Percentiles rank a stretch among this genome's conserved stretches.
These are phyloP conservation scores for Stegodyphus dumicola DNA, from an alignment of 1,140 invertebrate species.

Conservation along the genomic window DNA sequence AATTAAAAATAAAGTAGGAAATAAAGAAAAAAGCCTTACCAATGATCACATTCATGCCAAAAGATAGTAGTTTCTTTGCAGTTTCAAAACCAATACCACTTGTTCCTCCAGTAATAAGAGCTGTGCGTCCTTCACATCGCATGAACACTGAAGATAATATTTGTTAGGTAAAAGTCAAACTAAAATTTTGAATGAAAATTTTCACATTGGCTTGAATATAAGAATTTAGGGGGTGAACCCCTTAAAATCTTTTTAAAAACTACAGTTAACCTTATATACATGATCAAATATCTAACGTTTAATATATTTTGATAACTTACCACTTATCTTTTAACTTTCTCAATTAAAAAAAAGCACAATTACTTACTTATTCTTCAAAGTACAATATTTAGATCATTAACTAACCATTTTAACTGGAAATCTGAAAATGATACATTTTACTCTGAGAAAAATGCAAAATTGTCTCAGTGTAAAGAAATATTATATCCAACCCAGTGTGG, in stretches of 20 bases:
- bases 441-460: too few relatives aligned
- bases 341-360: too few relatives aligned
- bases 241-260: background rate
- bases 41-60: conserved; percentile 86
- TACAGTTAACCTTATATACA: background rate
- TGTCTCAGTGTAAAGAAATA: too few relatives aligned
- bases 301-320: background rate
- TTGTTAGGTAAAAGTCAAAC: background rate
- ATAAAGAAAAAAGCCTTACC: conserved; percentile 71
- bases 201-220: background rate
- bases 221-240: too few relatives aligned
- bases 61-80: conserved; percentile 80
- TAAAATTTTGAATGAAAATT: background rate
- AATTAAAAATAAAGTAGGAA: too few relatives aligned
- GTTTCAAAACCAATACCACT: conserved; percentile 87
- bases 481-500: too few relatives aligned
- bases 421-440: too few relatives aligned
- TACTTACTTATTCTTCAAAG: too few relatives aligned
- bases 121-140: conserved; percentile 49
- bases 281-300: background rate
- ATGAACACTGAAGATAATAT: conserved; percentile 35
- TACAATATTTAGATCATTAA: too few relatives aligned
- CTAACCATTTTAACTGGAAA: too few relatives aligned
- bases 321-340: background rate
- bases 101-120: conserved; percentile 75